phyloP scores from a whole-genome alignment of 2,113 vertebrate species.

The Tragelaphus buxtoni region DNA sequence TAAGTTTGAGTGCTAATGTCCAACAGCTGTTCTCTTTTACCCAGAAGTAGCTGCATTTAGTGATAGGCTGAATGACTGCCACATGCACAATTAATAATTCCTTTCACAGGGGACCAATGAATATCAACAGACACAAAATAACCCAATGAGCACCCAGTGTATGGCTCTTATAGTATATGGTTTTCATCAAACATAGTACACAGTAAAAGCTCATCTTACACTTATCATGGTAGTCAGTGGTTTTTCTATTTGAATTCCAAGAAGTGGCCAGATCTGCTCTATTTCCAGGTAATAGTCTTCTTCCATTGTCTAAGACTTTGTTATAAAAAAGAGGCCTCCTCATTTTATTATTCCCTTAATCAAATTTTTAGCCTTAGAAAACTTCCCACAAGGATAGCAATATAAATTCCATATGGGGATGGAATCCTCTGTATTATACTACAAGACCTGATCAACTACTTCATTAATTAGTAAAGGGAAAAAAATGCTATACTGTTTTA shows the following conservation, averaged over 20 bases:
- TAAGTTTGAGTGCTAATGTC: not conserved
- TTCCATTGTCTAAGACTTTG: not conserved
- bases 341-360: not conserved
- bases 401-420: not conserved
- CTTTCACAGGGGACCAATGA: not conserved
- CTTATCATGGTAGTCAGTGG: not conserved
- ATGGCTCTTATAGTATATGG: not conserved
- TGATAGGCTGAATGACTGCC: not conserved
- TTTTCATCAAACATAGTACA: not conserved
- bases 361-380: slow-evolving; percentile 20
- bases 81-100: not conserved
- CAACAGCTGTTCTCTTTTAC: not conserved
- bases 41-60: not conserved
- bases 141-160: not conserved
- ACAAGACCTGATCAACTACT: not conserved
- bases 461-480: slow-evolving; percentile 8
- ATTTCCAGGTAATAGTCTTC: not conserved
- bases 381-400: not conserved
- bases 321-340: not conserved
- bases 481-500: not conserved
- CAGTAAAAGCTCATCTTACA: not conserved
- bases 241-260: slow-evolving; percentile 18
- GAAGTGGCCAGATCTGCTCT: not conserved
- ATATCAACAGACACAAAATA: not conserved
- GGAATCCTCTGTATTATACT: not conserved